These are phyloP conservation scores for Ecdyonurus torrentis DNA, from an alignment of 2,888 invertebrate species.

Conservation along the genomic window DNA sequence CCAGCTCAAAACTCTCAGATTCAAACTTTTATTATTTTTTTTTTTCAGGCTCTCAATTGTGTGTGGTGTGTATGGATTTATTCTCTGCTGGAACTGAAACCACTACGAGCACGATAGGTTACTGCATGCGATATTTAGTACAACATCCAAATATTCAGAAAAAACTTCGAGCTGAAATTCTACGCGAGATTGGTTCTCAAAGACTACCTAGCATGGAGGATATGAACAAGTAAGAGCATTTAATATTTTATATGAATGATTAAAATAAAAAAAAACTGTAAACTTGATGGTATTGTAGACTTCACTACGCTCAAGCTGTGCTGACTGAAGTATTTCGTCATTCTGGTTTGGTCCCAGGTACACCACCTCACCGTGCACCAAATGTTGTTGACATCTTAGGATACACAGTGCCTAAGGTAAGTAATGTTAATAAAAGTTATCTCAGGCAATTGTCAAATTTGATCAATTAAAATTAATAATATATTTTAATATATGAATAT, in stretches of 20 bases:
- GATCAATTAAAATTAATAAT: no score
- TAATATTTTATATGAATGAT: background rate
- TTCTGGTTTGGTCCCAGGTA: background rate
- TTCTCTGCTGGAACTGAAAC: background rate
- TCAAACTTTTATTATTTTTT: background rate
- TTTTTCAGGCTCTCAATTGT: background rate
- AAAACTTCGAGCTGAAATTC: conserved; percentile 42
- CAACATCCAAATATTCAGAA: conserved; percentile 36
- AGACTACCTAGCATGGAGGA: conserved; percentile 42
- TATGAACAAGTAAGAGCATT: conserved; percentile 30
- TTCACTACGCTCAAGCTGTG: background rate
- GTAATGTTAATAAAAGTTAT: no score
- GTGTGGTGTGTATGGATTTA: background rate
- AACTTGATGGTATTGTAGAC: background rate
- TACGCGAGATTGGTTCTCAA: conserved; percentile 39
- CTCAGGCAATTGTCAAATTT: no score
- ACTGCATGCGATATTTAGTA: conserved; percentile 22
- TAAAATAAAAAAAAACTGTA: background rate
- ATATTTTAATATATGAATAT: no score
- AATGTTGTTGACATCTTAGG: background rate
- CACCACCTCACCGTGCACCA: background rate
- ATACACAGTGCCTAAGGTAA: background rate
- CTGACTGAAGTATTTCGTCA: background rate
- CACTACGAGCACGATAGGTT: background rate
- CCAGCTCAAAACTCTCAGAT: no score